Conservation (phyloP, 2,113 vertebrate species). For the Papio anubis region DNA sequence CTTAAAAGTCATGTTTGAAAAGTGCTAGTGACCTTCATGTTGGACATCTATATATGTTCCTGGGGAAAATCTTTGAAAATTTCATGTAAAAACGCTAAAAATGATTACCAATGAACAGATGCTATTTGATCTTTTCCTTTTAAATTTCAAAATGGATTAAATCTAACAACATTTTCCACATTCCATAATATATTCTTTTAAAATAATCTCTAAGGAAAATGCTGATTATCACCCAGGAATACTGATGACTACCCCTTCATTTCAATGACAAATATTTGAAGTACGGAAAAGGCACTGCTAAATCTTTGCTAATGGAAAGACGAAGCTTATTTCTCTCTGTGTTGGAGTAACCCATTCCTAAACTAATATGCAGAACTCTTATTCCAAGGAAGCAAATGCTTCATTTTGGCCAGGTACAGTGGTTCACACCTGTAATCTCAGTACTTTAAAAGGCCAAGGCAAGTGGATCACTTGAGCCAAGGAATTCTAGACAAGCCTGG, state of each 20-base stretch:
- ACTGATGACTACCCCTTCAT: background rate
- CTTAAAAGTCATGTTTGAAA: slow-evolving; percentile 31
- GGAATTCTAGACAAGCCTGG: no score
- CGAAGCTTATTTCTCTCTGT: background rate
- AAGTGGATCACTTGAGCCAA: no score
- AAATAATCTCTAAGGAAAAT: slow-evolving; percentile 39
- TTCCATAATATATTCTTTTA: background rate
- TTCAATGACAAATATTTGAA: background rate
- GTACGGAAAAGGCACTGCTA: background rate
- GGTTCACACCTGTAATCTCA: no score
- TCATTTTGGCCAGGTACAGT: background rate
- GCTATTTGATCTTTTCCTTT: background rate
- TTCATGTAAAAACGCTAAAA: background rate
- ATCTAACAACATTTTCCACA: background rate
- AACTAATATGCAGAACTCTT: background rate
- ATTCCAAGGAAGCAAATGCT: background rate
- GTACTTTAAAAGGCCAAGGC: no score
- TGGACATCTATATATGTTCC: background rate
- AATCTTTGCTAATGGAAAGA: slow-evolving; percentile 13
- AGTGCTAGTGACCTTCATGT: background rate
- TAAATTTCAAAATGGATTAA: slow-evolving; percentile 38
- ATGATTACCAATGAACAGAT: background rate
- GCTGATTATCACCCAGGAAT: background rate
- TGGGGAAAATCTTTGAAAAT: background rate
- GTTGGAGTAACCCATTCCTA: background rate